A percentile compares a stretch with the other conserved stretches of the same genome.
Conservation (phyloP, 2,888 invertebrate genomes). For the Apamea crenata region DNA sequence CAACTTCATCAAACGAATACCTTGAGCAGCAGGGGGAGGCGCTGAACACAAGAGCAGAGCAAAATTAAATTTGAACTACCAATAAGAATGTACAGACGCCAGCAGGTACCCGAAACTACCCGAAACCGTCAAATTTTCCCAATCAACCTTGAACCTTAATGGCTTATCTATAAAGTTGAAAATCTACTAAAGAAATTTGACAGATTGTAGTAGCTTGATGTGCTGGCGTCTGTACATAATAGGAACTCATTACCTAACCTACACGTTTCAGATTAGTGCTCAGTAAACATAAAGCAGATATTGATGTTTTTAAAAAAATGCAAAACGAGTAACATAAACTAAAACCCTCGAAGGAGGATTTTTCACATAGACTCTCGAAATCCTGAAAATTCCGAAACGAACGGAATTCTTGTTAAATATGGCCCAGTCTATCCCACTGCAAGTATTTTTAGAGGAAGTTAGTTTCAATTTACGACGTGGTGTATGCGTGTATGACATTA, state of each 20-base stretch:
- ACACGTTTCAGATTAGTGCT: not conserved
- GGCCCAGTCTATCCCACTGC: not conserved
- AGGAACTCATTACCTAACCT: not conserved
- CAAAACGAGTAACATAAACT: not conserved
- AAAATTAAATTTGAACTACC: not conserved
- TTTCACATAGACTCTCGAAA: not conserved
- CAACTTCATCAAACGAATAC: conserved; percentile 45
- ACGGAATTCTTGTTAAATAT: not conserved
- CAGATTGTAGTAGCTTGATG: no score
- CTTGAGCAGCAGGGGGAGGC: conserved; percentile 1
- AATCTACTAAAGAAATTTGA: no score
- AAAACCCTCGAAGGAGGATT: not conserved
- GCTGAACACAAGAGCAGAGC: not conserved
- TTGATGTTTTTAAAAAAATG: not conserved
- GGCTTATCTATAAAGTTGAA: no score
- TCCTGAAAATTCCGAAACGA: not conserved
- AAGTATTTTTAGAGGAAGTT: conserved; percentile 7
- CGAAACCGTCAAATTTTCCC: no score
- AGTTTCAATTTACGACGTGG: conserved; percentile 20
- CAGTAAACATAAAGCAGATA: no score
- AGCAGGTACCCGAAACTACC: no score
- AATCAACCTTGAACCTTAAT: no score
- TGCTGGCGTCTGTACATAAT: no score
- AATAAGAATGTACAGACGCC: not conserved
- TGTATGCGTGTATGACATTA: conserved; percentile 47